These are phyloP conservation scores for Tragopan temminckii DNA, from an alignment of 2,797 vertebrate species.

Conservation along the genomic window DNA sequence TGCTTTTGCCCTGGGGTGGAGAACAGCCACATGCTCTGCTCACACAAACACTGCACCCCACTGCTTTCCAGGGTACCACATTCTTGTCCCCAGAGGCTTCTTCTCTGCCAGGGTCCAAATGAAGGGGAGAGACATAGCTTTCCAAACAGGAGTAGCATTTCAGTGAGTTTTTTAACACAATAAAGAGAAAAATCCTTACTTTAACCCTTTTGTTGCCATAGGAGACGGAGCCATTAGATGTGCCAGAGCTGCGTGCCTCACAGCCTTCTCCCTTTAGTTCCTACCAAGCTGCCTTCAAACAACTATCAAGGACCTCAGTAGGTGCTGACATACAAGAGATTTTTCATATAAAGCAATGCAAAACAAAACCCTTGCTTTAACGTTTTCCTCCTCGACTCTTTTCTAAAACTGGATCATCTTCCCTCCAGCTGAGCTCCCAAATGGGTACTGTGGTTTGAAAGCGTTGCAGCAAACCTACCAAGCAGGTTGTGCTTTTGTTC, in stretches of 20 bases:
- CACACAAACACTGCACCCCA: neutral
- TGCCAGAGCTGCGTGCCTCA: rapidly evolving
- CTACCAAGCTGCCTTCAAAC: neutral
- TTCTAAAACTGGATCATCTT: neutral
- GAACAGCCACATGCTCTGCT: neutral
- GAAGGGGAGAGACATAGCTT: neutral
- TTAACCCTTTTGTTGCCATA: neutral
- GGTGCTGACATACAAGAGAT: neutral
- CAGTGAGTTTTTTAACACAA: neutral
- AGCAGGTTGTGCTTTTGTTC: neutral
- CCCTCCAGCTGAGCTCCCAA: neutral
- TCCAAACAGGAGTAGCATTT: neutral
- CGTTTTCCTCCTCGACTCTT: neutral
- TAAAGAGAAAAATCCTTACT: neutral
- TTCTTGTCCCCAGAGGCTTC: neutral
- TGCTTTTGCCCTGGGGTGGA: neutral
- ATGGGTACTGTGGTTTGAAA: neutral
- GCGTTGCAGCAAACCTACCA: neutral
- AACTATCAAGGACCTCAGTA: neutral
- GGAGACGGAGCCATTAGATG: neutral
- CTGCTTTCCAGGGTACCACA: rapidly evolving
- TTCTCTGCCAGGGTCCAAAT: neutral
- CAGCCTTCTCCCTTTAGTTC: neutral
- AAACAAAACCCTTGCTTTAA: neutral
- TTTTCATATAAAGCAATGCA: neutral